Base-by-base conservation (phyloP, 2,888 invertebrate genomes). In the Coenonympha glycerion region DNA sequence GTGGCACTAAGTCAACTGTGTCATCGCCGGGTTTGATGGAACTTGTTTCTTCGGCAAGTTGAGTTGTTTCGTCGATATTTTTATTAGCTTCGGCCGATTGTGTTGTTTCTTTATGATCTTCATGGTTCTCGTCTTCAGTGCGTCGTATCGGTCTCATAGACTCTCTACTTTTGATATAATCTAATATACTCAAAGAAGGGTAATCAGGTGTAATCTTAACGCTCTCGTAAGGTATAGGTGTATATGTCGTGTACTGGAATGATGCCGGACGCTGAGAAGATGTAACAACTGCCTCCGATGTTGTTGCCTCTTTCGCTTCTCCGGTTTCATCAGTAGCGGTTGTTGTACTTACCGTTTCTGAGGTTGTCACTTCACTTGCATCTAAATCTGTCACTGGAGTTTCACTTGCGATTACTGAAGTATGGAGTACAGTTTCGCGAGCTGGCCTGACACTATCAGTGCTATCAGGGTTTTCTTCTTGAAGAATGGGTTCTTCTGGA, bases 161-260 rank as follows among this genome's bases (percentile, higher is more conserved):
- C 42, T 56, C 53, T 33, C 41, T 50, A 19, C 26, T 53, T 42
- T 53, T 56, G 6, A 56, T 56, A 6, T 45, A 33, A 22, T 51
- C 56, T 31, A 56, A 46, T 22, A 56, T 56, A 36, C 41, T 48
- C 28, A 53, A 26, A 1, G 53, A 24, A n/a, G 53, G 16, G 16
- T 51, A 53, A 4, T 53, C 52, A 6, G 53, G 53, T 2, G 44
- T 50, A 34, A 30, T 52, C 53, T 53, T 42, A 49, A 11, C 34
- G 47, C 36, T 53, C 19, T 49, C 48, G 16, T 44, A 37, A 33
- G 42, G 30, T 11, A 30, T 34, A 28, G 55, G 48, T 15, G 45
- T 36, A 3, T 11, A 26, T 9, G 46, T 52, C 9, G 49, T 16
- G 18, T 22, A 15, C 19, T 52, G 47, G 15, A 47, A 37, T 3